Evolutionary conservation across 2,113 vertebrate species (phyloP).

Genomic region (Pholis gunnellus): DNA sequence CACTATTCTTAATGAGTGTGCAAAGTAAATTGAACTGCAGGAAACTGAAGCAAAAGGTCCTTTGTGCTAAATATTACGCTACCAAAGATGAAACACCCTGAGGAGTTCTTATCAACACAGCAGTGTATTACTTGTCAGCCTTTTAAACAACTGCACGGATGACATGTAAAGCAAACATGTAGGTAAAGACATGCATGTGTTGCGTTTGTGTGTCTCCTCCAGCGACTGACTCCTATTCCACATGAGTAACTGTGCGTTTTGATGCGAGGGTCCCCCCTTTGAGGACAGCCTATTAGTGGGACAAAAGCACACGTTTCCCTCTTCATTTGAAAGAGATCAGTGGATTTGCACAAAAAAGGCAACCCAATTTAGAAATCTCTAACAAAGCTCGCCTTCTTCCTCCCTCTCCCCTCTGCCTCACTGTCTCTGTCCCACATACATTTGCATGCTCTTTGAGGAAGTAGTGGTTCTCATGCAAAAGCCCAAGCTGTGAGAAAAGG

Average conservation of each 20-base stretch:
- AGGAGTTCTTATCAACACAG: not conserved
- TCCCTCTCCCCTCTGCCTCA: conserved; percentile 42
- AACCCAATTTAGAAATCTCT: conserved; percentile 75
- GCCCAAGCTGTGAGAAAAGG: conserved; percentile 65
- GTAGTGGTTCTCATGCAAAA: conserved; percentile 60
- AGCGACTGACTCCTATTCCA: conserved; percentile 25
- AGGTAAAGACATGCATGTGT: not conserved
- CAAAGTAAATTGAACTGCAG: not conserved
- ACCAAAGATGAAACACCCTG: not conserved
- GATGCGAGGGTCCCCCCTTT: conserved; percentile 44
- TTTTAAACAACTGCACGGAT: not conserved
- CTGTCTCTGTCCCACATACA: conserved; percentile 51
- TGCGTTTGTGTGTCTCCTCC: not conserved
- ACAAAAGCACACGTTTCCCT: conserved; percentile 66
- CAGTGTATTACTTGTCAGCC: not conserved
- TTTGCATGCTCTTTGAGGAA: conserved; percentile 74
- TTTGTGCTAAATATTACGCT: no score
- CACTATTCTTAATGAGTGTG: not conserved
- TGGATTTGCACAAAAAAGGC: conserved; percentile 74
- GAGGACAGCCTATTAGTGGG: conserved; percentile 60
- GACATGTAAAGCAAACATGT: not conserved
- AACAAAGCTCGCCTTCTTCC: conserved; percentile 73
- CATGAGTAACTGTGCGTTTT: conserved; percentile 41
- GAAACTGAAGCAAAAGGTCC: not conserved
- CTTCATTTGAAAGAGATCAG: conserved; percentile 68